phyloP scores from a whole-genome alignment of 2,888 invertebrate species.

The Pocota personata region DNA sequence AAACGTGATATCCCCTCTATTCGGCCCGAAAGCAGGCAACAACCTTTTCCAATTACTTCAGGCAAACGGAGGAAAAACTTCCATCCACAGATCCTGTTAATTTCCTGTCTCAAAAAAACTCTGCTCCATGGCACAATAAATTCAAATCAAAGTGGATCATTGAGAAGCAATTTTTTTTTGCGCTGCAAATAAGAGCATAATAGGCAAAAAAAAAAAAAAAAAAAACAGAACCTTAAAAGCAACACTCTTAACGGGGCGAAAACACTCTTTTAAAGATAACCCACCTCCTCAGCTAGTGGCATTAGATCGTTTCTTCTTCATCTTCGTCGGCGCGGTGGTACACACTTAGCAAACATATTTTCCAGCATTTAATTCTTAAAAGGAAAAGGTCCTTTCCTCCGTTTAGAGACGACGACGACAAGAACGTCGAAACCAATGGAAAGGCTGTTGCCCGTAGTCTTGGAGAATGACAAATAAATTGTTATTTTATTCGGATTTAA shows the following conservation, averaged over 20 bases:
- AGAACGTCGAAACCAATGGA: neutral
- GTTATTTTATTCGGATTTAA: slow-evolving; percentile 57
- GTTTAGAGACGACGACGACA: neutral
- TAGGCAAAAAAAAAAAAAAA: neutral
- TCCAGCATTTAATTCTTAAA: slow-evolving; percentile 57
- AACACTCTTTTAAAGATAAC: slow-evolving; percentile 3
- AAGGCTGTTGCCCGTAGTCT: slow-evolving; percentile 8
- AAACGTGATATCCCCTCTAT: slow-evolving; percentile 53
- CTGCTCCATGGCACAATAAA: slow-evolving; percentile 54
- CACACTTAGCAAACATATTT: slow-evolving; percentile 52
- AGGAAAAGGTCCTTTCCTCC: slow-evolving; percentile 14
- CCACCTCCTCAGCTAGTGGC: neutral
- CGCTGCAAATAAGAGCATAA: neutral
- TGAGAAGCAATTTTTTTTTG: slow-evolving; percentile 40
- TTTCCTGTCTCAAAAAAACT: slow-evolving; percentile 54
- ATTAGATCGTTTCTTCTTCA: no score
- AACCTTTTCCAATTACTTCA: slow-evolving; percentile 65
- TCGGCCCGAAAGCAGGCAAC: neutral
- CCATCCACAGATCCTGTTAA: slow-evolving; percentile 62
- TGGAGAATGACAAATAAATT: slow-evolving; percentile 53
- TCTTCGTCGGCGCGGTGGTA: neutral
- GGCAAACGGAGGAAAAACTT: slow-evolving; percentile 2
- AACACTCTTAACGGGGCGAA: slow-evolving; percentile 15
- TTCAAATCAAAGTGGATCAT: slow-evolving; percentile 69
- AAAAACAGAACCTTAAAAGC: slow-evolving; percentile 35